Base-by-base conservation (phyloP, 2,888 invertebrate species). In the Heterodera filipjevi region DNA sequence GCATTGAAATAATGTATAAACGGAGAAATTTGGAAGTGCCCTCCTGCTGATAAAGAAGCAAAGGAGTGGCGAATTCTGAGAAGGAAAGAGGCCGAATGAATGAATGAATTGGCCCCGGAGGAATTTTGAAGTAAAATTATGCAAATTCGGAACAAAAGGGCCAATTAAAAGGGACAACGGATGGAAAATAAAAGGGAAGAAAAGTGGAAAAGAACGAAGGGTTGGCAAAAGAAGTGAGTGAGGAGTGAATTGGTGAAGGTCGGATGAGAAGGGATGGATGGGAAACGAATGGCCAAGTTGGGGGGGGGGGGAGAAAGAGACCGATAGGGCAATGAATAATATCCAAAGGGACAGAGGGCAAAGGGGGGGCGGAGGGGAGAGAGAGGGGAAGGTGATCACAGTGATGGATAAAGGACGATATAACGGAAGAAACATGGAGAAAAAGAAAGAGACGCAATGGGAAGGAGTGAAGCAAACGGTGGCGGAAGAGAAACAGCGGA, bases 81-180 rank as follows among this genome's bases (percentile, higher is more conserved):
- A 53, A 16, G 22, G 3, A 49, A 3, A 49, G 16, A 14, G 19
- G 16, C 3, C 14, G 49, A 49, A 14, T 16, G 59, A 59, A 59
- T 27, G 12, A 59, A 59, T 59, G n/a, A n/a, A 59, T 16, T 8
- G 59, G n/a, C 59, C 27, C 10, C 10, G 3, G 59, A 27, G 59
- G 39, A 39, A n/a, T 8, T 59, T 59, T n/a, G 59, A 59, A 59
- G n/a, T 59, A 59, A 59, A 59, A 59, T 59, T 59, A 59, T 59
- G 59, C 59, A 59, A 59, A 59, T 59, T 59, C 27, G 59, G 10
- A 27, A 59, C 8, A 59, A 59, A 22, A 22, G n/a, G 5, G 59
- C 2, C n/a, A 8, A 59, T 59, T 10, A 59, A 59, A n/a, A 27
- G 59, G 59, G 59, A 59, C 49, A 49, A 59, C 27, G 8, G 22